Conservation (phyloP, 2,888 invertebrate genomes). For the Drosophila ochracea region DNA sequence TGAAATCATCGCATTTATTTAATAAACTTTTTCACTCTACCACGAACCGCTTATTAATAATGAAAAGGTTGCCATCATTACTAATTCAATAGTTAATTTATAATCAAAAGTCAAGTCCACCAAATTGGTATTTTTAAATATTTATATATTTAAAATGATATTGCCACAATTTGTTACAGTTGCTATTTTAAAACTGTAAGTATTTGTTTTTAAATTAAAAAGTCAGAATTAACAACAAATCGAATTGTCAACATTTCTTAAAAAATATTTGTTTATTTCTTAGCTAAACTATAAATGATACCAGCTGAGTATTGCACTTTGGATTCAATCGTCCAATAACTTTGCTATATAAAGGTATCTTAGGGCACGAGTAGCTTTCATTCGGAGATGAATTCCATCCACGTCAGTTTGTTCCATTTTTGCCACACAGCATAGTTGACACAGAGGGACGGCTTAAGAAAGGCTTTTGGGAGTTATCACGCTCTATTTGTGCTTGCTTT, state of each 20-base stretch:
- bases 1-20: background rate
- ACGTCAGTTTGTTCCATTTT: slow-evolving; percentile 18
- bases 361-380: slow-evolving; percentile 1
- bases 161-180: background rate
- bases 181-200: background rate
- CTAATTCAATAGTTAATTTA: background rate
- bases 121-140: background rate
- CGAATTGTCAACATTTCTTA: too few species aligned
- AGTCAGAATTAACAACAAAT: too few species aligned
- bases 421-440: slow-evolving; percentile 8
- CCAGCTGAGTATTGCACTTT: too few species aligned
- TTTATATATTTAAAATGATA: background rate
- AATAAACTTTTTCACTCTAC: background rate
- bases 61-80: background rate
- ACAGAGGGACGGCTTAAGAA: background rate
- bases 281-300: background rate
- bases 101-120: background rate
- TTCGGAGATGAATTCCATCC: slow-evolving; percentile 20
- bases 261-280: background rate
- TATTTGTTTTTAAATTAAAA: background rate
- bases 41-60: background rate
- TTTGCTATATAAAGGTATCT: slow-evolving; percentile 12
- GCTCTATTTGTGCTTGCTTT: slow-evolving; percentile 62
- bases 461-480: slow-evolving; percentile 19
- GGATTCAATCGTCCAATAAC: slow-evolving; percentile 15